phyloP scores from a whole-genome alignment of 2,888 invertebrate species.

The Flexamia atlantica region DNA sequence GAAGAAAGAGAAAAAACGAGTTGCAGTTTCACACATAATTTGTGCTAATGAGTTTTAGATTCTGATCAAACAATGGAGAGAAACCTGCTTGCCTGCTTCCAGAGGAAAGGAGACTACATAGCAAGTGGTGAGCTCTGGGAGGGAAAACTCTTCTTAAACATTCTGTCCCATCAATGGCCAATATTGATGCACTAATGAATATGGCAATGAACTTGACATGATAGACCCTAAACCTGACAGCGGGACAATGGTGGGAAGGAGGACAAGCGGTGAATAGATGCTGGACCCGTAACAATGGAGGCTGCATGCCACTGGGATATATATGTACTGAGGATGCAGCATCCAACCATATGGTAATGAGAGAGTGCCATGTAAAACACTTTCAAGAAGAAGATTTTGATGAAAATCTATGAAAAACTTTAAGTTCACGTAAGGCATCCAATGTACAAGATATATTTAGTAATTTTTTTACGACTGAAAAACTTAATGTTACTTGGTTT shows the following conservation, averaged over 20 bases:
- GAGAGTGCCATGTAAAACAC: too few species aligned
- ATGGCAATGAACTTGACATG: neutral
- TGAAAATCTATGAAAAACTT: too few species aligned
- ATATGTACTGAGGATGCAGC: neutral
- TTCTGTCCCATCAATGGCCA: neutral
- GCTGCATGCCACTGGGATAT: neutral
- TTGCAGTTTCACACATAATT: constrained; percentile 42
- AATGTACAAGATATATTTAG: too few species aligned
- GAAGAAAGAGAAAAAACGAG: neutral
- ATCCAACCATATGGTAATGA: too few species aligned
- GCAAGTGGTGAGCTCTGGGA: neutral
- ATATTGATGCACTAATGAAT: neutral
- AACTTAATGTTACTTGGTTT: too few species aligned
- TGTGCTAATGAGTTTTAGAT: constrained; percentile 7
- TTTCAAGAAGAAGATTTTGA: too few species aligned
- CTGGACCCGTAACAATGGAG: neutral
- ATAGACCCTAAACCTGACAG: constrained; percentile 1
- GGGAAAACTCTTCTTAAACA: neutral
- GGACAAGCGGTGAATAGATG: neutral
- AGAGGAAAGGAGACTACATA: neutral
- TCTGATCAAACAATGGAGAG: constrained; percentile 22
- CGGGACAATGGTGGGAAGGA: constrained; percentile 18
- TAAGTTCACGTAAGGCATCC: too few species aligned
- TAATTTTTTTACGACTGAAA: too few species aligned
- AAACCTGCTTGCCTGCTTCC: neutral